Conservation (phyloP, 2,888 invertebrate species). For the Aspidiotus rigidus region DNA sequence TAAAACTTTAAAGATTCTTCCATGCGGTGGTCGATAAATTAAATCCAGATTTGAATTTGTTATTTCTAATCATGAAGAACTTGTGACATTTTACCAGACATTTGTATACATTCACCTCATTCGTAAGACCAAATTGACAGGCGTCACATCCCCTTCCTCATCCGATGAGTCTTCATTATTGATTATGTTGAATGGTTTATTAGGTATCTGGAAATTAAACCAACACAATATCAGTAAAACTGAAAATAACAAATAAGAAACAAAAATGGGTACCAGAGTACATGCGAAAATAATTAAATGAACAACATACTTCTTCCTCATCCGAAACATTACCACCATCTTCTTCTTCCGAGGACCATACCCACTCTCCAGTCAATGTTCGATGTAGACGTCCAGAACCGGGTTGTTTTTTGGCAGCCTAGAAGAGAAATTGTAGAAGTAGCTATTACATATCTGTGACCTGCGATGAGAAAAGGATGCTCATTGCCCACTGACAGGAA, state of each 20-base stretch:
- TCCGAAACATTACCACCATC: conserved; percentile 54
- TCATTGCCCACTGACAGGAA: too few species aligned
- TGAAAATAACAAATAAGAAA: background rate
- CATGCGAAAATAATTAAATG: too few species aligned
- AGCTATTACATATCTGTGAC: conserved; percentile 8
- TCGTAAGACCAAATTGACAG: conserved; percentile 73
- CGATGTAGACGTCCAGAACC: conserved; percentile 70
- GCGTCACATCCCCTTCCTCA: conserved; percentile 42
- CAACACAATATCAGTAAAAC: conserved; percentile 10
- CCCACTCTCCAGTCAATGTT: conserved; percentile 95
- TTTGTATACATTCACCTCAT: conserved; percentile 55
- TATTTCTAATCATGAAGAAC: too few species aligned
- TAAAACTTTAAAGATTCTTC: background rate
- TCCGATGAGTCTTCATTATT: conserved; percentile 44
- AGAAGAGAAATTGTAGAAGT: conserved; percentile 24
- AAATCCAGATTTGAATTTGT: too few species aligned
- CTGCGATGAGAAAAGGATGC: too few species aligned
- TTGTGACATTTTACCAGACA: too few species aligned
- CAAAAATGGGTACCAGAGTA: too few species aligned
- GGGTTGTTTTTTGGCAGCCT: conserved; percentile 69
- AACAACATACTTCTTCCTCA: conserved; percentile 45
- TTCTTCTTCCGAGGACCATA: conserved; percentile 94
- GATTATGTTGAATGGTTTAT: conserved; percentile 46
- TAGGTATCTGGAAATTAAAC: conserved; percentile 20
- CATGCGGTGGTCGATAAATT: too few species aligned